Evolutionary conservation across 2,888 invertebrate genomes (phyloP).

Genomic region (Ypsolopha scabrella): DNA sequence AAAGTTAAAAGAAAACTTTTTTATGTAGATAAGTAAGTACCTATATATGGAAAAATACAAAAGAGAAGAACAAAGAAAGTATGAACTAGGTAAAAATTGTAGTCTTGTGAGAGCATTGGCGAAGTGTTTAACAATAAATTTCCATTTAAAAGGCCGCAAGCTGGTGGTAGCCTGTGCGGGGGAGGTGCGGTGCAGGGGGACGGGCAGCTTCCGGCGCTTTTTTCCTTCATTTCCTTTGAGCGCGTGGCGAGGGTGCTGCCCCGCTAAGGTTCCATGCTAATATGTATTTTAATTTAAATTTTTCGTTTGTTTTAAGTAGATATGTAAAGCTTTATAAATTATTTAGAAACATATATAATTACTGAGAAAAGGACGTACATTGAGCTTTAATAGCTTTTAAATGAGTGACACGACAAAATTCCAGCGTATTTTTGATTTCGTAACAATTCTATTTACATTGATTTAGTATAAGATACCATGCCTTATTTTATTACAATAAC

Average conservation of each 20-base stretch:
- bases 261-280: slow-evolving; percentile 25
- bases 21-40: no score
- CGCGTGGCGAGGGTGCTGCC: slow-evolving; percentile 49
- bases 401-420: no score
- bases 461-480: no score
- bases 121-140: slow-evolving; percentile 70
- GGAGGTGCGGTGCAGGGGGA: slow-evolving; percentile 19
- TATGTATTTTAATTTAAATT: slow-evolving; percentile 2
- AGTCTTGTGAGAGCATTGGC: slow-evolving; percentile 47
- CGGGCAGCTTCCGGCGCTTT: slow-evolving; percentile 59
- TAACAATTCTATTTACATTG: no score
- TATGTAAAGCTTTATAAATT: no score
- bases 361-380: no score
- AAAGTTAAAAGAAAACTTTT: background rate
- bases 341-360: no score
- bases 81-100: slow-evolving; percentile 45
- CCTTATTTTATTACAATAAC: no score
- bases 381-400: no score
- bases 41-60: background rate
- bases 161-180: slow-evolving; percentile 18
- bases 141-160: slow-evolving; percentile 69
- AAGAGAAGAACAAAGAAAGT: slow-evolving; percentile 20
- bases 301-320: background rate
- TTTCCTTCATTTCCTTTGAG: slow-evolving; percentile 68
- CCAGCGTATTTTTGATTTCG: no score